Evolutionary conservation across 37 sponge, comb jelly and placozoan species (phyloP), one percentile per base, ranked within the genome.

Genomic region (Oopsacas minuta): DNA sequence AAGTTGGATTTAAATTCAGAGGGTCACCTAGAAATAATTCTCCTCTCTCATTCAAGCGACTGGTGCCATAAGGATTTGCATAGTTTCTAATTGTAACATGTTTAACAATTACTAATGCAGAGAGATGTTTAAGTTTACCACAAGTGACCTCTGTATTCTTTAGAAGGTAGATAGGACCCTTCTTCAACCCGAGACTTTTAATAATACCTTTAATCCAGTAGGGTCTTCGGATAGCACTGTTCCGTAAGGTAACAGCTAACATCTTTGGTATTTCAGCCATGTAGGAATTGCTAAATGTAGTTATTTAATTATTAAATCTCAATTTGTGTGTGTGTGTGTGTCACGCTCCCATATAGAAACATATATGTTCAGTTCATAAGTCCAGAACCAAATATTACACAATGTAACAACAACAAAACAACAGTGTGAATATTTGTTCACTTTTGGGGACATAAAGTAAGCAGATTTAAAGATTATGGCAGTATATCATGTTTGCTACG

Each of bases 1-100:
- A 15, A 42, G 49, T 42, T 42, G 8, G 49, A 15, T 42, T 42
- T 42, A 42, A 42, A 15, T 42, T 42, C 8, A 17, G 8, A 15
- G 49, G 8, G 30, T 61, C 75, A 20, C 75, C 75, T 61, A 61
- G 75, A n/a, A 61, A 61, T n/a, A 61, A n/a, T n/a, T 61, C 75
- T 25, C 75, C 75, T 34, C 75, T 61, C 28, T 61, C 75, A n/a
- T 61, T 61, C 75, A 61, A 61, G 20, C 75, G 20, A 61, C 75
- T 61, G 30, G 30, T 61, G 30, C 75, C 75, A n/a, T 61, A 61
- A 25, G 75, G 75, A 61, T 61, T 61, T 34, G 75, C 75, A 34
- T 61, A 61, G 30, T 61, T 61, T n/a, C 75, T 25, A 61, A 61
- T 61, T 5, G 30, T 61, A 3, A 61, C 75, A 61, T 61, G 75